Evolutionary conservation across 2,797 vertebrate species (phyloP).

Genomic region (Darevskia mixta): DNA sequence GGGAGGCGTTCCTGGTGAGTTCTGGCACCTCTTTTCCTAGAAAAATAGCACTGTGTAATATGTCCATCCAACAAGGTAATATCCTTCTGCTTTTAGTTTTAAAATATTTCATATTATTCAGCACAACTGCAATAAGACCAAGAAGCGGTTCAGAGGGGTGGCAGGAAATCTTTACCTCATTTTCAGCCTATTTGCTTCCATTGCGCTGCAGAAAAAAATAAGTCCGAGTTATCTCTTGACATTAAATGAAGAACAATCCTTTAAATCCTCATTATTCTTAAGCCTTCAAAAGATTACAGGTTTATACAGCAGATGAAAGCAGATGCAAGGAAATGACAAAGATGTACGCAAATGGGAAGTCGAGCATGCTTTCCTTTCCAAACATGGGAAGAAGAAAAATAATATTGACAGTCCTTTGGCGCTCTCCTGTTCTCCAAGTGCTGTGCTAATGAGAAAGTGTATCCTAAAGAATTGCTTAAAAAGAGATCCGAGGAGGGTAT

Average conservation of each 20-base stretch:
- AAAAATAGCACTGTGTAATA: not conserved
- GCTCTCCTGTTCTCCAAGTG: constrained; percentile 31
- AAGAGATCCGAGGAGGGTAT: constrained; percentile 19
- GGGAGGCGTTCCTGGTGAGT: too few relatives aligned
- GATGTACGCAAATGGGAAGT: constrained; percentile 25
- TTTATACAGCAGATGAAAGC: constrained; percentile 37
- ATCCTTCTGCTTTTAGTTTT: constrained; percentile 34
- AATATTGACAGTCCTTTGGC: not conserved
- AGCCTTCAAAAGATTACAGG: constrained; percentile 60
- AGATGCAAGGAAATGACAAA: constrained; percentile 46
- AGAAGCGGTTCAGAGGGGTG: constrained; percentile 21
- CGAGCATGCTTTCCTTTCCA: constrained; percentile 29
- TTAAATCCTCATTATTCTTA: constrained; percentile 68
- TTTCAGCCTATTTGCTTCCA: constrained; percentile 47
- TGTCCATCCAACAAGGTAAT: not conserved
- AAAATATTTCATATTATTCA: constrained; percentile 21
- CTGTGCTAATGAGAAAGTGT: constrained; percentile 1
- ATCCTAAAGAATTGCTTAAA: constrained; percentile 26
- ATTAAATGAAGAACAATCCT: constrained; percentile 61
- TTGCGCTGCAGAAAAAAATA: constrained; percentile 25
- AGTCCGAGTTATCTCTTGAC: constrained; percentile 41
- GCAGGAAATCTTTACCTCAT: constrained; percentile 45
- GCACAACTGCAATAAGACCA: constrained; percentile 41
- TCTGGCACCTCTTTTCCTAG: too few relatives aligned
- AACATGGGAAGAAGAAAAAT: constrained; percentile 23